Percentiles rank a stretch among this genome's conserved stretches.
phyloP scores from a whole-genome alignment of 2,888 invertebrate genomes.

The Limnephilus lunatus region DNA sequence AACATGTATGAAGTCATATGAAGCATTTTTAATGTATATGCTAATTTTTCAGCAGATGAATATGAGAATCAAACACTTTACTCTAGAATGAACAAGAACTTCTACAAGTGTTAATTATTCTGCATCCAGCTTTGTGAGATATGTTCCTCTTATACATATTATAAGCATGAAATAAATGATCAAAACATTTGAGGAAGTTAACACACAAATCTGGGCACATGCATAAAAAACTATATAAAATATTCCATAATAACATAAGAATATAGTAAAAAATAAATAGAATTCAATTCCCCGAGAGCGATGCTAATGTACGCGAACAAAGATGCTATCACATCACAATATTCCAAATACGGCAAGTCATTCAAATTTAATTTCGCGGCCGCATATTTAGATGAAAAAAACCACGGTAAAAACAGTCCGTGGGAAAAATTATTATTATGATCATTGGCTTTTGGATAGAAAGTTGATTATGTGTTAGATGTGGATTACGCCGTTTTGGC shows the following conservation, averaged over 20 bases:
- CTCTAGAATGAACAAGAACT: background rate
- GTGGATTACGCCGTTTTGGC: background rate
- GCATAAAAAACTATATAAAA: background rate
- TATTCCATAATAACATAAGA: background rate
- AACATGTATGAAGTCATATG: background rate
- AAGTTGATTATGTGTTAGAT: background rate
- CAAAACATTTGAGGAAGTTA: background rate
- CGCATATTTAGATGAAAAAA: background rate
- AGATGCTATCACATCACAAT: slow-evolving; percentile 34
- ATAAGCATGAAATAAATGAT: too few relatives aligned
- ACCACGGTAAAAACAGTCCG: background rate
- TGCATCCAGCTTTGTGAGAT: too few relatives aligned
- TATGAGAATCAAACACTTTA: background rate
- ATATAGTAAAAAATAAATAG: background rate
- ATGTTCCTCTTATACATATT: background rate
- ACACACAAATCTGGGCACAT: background rate
- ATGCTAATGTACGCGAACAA: slow-evolving; percentile 15
- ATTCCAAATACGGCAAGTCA: slow-evolving; percentile 32
- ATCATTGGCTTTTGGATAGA: background rate
- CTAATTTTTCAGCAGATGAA: too few relatives aligned
- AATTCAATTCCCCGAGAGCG: slow-evolving; percentile 21
- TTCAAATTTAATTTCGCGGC: slow-evolving; percentile 3
- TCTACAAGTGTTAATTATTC: too few relatives aligned
- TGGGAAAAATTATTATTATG: background rate
- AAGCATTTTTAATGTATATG: too few relatives aligned